Base-by-base conservation (phyloP, 2,797 vertebrate species). In the Periparus ater region DNA sequence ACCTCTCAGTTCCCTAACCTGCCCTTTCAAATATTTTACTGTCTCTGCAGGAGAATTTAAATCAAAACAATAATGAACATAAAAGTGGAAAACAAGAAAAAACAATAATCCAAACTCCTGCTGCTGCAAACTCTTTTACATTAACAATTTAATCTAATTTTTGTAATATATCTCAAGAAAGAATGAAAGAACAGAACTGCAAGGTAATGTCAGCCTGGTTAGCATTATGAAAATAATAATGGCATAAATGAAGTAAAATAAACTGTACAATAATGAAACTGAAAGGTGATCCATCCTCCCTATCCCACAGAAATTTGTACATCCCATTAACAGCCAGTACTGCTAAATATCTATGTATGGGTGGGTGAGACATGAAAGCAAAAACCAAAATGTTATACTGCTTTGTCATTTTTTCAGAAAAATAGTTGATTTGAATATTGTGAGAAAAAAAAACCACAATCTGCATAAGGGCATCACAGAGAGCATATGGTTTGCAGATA, bases 401-500 rank as follows among this genome's bases (percentile, higher is more conserved):
- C 18, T 74, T 54, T 87, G 26, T 3, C 5, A 22, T 26, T 57
- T 53, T 48, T 84, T 70, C 14, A 30, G 23, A 68, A 77, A 86
- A 79, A 66, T 17, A 48, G 32, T 68, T 85, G 7, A n/a, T 34
- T 78, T 61, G 23, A 91, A 74, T 66, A 62, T 25, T 76, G 30
- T 87, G 45, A 72, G 74, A 70, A 71, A 81, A 95, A n/a, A 96
- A 89, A 85, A 68, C 18, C 73, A 38, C 76, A 84, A 78, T 87
- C 87, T 94, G 45, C 81, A 94, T 68, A 76, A 95, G 65, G 82
- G 48, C 57, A 91, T 76, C 62, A 51, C 11, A 51, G 62, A 92
- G 54, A 95, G 40, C 91, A 89, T 93, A 91, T 87, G 85, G 83
- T 87, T 93, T 78, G 75, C 55, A 88, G 66, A 90, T 42, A 93